Conservation (phyloP, 1,140 invertebrate genomes). For the Pemphigus obesinymphae region DNA sequence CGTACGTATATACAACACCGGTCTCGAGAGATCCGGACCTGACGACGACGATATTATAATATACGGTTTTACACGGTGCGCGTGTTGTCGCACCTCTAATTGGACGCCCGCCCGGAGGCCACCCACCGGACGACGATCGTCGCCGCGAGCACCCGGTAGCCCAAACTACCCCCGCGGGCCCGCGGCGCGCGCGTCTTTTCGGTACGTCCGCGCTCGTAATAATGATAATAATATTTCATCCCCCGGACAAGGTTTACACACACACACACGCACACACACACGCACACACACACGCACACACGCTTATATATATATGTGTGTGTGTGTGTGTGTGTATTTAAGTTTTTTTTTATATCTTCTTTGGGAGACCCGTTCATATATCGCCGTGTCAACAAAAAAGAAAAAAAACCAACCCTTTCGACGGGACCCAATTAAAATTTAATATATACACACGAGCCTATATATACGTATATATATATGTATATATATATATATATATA, state of each 20-base stretch:
- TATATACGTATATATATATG: too few relatives aligned
- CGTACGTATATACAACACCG: too few relatives aligned
- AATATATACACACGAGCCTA: too few relatives aligned
- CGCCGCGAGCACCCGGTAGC: slow-evolving; percentile 24
- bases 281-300: not conserved
- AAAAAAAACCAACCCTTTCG: not conserved
- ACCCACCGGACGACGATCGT: slow-evolving; percentile 16
- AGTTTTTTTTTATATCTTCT: not conserved
- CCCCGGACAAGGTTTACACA: too few relatives aligned
- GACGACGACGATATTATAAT: slow-evolving; percentile 8
- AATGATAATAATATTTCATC: slow-evolving; percentile 21
- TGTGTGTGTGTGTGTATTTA: not conserved
- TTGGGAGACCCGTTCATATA: not conserved
- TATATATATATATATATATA: not conserved
- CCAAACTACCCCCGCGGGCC: not conserved
- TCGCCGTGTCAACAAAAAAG: not conserved
- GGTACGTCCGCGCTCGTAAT: not conserved
- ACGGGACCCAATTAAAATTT: slow-evolving; percentile 6
- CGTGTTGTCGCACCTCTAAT: slow-evolving; percentile 40
- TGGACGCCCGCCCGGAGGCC: slow-evolving; percentile 31
- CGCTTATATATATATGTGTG: not conserved
- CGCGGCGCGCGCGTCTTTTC: not conserved
- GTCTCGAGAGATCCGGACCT: not conserved
- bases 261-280: too few relatives aligned
- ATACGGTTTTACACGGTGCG: slow-evolving; percentile 16